Evolutionary conservation across 1,140 invertebrate species (phyloP), one percentile per base, ranked within the genome.

Genomic region (Neelides sp.): DNA sequence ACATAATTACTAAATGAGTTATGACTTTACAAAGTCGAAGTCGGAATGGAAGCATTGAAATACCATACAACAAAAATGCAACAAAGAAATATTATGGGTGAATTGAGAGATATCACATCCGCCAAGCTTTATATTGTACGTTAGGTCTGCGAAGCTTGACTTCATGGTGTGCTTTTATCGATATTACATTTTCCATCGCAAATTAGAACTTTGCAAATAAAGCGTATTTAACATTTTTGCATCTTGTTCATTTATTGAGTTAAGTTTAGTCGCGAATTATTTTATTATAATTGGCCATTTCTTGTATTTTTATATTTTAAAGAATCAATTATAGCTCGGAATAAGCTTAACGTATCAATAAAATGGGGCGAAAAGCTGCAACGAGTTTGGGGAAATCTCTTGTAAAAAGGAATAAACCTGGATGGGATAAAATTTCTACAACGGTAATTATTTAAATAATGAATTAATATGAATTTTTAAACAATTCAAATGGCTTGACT

Each of bases 321-420:
- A 42, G 27, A 12, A 24, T 42, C 40, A 15, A 10, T 23, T 20
- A 42, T 42, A 42, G 27, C 20, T 22, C 27, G 19, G 40, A 42
- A 34, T 42, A 42, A 8, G 40, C 20, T 4, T 39, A 17, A n/a
- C n/a, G n/a, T n/a, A n/a, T n/a, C n/a, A 10, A 8, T 8, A 46
- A 22, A 32, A 57, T 58, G 55, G 55, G 55, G 2, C 47, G 55
- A 3, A 54, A 50, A 34, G 1, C 34, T 27, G 10, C 15, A 60
- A 32, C 48, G 2, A 57, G 49, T 44, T 44, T 61, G 15, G 58
- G 58, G 3, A 50, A 49, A 22, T 39, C 58, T 0, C 40, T 61
- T 1, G 42, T 52, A 1, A 61, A 61, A 20, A 61, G 49, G 17
- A 56, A 56, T 32, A 53, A 50, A 42, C n/a, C 48, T 15, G 46